Conservation (phyloP, 2,797 vertebrate genomes). For the Gobionotothen gibberifrons region DNA sequence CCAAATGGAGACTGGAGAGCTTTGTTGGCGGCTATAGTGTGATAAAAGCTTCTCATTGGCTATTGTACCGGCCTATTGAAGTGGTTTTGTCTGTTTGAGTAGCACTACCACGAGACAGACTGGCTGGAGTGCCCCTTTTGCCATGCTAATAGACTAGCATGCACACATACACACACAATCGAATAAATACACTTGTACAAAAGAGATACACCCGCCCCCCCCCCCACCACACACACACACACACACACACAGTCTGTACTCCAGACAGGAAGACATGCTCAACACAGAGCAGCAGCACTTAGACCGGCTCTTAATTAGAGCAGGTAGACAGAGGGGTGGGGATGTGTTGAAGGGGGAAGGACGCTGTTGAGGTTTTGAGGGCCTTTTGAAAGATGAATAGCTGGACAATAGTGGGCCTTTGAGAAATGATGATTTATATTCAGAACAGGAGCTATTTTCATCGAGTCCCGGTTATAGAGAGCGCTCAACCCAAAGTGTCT, state of each 20-base stretch:
- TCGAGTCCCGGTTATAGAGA: neutral
- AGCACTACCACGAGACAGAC: conserved; percentile 35
- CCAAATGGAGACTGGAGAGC: conserved; percentile 35
- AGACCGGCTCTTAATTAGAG: conserved; percentile 40
- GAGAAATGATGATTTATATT: conserved; percentile 35
- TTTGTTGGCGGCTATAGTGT: conserved; percentile 1
- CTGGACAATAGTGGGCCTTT: conserved; percentile 21
- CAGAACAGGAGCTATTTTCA: conserved; percentile 21
- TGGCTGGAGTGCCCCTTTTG: conserved; percentile 35
- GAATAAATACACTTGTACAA: neutral
- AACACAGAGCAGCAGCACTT: conserved; percentile 9
- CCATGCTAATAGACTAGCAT: conserved; percentile 9
- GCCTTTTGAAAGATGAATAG: conserved; percentile 47
- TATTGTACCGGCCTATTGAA: conserved; percentile 40
- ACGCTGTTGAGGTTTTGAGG: conserved; percentile 37
- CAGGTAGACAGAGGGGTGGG: conserved; percentile 56
- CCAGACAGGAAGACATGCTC: conserved; percentile 35
- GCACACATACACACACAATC: conserved; percentile 5
- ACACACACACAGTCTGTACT: conserved; percentile 11
- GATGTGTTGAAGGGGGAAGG: conserved; percentile 31
- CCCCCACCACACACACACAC: neutral
- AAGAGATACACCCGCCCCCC: neutral
- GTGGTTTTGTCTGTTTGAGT: conserved; percentile 59
- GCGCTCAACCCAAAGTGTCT: conserved; percentile 31
- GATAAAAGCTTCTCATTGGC: conserved; percentile 43